Conservation (phyloP, 23 tunicate genomes). For the Ciona savignyi region DNA sequence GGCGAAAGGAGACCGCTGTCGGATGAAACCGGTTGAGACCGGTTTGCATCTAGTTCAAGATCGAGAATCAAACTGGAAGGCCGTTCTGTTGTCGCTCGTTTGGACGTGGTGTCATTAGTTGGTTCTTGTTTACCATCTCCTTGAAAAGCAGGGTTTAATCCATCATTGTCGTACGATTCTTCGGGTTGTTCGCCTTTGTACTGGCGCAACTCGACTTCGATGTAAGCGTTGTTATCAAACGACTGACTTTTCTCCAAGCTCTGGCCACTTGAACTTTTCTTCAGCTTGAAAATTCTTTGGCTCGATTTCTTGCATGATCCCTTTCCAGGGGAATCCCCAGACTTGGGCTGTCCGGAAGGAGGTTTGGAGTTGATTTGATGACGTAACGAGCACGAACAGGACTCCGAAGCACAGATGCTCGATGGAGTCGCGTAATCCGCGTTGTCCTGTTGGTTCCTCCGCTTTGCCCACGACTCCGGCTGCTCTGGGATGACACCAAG, state of each 20-base stretch:
- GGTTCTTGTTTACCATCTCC: too few relatives aligned
- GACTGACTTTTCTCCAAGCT: slow-evolving; percentile 17
- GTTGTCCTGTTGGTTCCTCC: background rate
- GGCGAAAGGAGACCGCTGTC: background rate
- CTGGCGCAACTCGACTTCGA: slow-evolving; percentile 29
- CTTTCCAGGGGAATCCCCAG: background rate
- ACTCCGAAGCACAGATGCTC: slow-evolving; percentile 29
- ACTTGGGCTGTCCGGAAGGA: background rate
- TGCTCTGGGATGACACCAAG: slow-evolving; percentile 22
- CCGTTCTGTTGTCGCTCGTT: background rate
- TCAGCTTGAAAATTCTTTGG: background rate
- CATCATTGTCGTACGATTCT: background rate
- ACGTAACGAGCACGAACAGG: slow-evolving; percentile 12
- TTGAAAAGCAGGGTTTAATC: background rate
- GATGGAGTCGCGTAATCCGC: slow-evolving; percentile 66
- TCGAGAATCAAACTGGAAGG: slow-evolving; percentile 36
- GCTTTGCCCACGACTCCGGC: background rate
- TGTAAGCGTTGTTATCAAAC: slow-evolving; percentile 49
- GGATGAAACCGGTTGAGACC: background rate
- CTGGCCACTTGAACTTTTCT: background rate
- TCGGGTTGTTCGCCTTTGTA: background rate
- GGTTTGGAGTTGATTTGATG: background rate
- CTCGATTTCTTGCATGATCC: background rate
- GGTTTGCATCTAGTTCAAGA: background rate
- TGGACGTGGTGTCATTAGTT: background rate